Conservation (phyloP, 2,797 vertebrate species). For the Anguilla pacifica region DNA sequence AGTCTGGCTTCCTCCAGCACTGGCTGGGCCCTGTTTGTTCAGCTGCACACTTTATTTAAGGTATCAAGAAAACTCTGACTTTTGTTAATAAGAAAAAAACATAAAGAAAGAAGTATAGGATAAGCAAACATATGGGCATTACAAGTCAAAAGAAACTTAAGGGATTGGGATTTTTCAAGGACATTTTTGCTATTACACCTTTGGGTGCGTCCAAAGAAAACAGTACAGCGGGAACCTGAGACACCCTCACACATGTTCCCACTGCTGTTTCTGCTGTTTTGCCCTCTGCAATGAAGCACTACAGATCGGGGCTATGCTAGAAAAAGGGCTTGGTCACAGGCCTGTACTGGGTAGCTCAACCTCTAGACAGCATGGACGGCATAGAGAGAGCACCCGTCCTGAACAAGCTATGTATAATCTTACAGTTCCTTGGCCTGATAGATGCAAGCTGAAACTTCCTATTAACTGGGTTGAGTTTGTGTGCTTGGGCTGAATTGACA, state of each 20-base stretch:
- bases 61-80: slow-evolving; percentile 82
- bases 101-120: slow-evolving; percentile 49
- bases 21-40: slow-evolving; percentile 87
- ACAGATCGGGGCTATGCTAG: background rate
- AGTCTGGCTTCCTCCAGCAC: slow-evolving; percentile 73
- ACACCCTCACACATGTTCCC: slow-evolving; percentile 45
- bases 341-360: background rate
- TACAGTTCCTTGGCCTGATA: too few species aligned
- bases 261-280: background rate
- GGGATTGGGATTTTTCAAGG: slow-evolving; percentile 74
- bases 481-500: too few species aligned
- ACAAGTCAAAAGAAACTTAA: slow-evolving; percentile 80
- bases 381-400: background rate
- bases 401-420: too few species aligned
- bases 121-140: slow-evolving; percentile 77
- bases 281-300: background rate
- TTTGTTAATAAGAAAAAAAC: slow-evolving; percentile 68
- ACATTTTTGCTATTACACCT: slow-evolving; percentile 71
- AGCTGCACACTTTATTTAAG: slow-evolving; percentile 92
- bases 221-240: slow-evolving; percentile 73
- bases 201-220: slow-evolving; percentile 82
- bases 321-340: background rate
- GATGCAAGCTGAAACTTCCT: too few species aligned
- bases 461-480: too few species aligned
- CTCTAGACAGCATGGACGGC: background rate